A percentile compares a stretch with the other conserved stretches of the same genome.
Conservation (phyloP, 2,888 invertebrate genomes). For the Vanessa cardui region DNA sequence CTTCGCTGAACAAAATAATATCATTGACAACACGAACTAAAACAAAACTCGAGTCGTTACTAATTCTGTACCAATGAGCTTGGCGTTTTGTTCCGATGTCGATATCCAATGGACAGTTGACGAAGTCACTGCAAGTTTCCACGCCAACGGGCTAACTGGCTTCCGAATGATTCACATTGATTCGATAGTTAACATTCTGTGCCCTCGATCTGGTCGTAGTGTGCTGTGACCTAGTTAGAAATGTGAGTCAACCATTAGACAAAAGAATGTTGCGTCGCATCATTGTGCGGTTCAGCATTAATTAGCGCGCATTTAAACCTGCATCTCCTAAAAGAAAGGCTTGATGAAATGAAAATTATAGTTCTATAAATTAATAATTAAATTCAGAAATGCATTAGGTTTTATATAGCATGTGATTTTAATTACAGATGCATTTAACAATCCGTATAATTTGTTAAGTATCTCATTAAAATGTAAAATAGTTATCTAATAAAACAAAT, state of each 20-base stretch:
- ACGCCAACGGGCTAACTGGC: conserved; percentile 14
- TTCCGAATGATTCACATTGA: conserved; percentile 18
- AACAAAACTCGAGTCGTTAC: neutral
- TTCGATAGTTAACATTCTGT: conserved; percentile 26
- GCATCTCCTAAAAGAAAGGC: conserved; percentile 16
- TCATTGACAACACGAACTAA: neutral
- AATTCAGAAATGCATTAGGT: neutral
- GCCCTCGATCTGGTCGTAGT: conserved; percentile 8
- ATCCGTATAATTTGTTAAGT: too few relatives aligned
- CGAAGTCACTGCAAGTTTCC: conserved; percentile 13
- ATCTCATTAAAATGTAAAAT: too few relatives aligned
- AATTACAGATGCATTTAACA: neutral
- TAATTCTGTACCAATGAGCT: conserved; percentile 13
- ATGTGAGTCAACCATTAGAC: conserved; percentile 27
- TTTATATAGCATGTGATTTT: neutral
- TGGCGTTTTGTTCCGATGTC: conserved; percentile 2
- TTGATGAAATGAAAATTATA: conserved; percentile 22
- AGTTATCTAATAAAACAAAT: too few relatives aligned
- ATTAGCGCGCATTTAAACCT: conserved; percentile 24
- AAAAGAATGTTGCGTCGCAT: conserved; percentile 28
- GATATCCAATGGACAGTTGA: conserved; percentile 12
- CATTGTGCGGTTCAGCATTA: conserved; percentile 30
- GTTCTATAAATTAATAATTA: conserved; percentile 5
- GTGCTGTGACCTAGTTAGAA: conserved; percentile 32
- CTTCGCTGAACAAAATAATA: neutral